Evolutionary conservation across 2,797 vertebrate genomes (phyloP), one percentile per base, ranked within the genome.

Genomic region (Centroberyx gerrardi): DNA sequence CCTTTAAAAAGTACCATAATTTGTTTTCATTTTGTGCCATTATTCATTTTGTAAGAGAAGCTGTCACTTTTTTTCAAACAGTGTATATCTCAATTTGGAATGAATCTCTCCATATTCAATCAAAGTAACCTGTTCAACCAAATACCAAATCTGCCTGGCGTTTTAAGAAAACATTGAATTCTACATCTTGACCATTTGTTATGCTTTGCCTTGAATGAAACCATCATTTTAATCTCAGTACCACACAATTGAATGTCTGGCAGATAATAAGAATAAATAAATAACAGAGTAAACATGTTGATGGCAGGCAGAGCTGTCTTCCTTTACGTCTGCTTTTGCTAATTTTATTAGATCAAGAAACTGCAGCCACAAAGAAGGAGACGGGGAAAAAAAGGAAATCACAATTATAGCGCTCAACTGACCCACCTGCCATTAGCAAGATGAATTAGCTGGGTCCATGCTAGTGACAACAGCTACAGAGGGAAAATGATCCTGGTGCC

Each of bases 401-500:
- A 88, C 88, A 90, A 87, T 92, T 91, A 90, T 89, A 83, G 88
- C 36, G 73, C 89, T 93, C 90, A 89, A 91, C 88, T 89, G 92
- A 94, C 93, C 92, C 79, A 93, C 90, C 93, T 94, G 93, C 93
- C 94, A 95, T 96, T 95, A 96, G 92, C 90, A 92, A 95, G 95
- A 96, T 94, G 89, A 95, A 96, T 96, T 94, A 94, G 90, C 74
- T 62, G 53, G 80, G 90, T 93, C 90, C 91, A 84, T 58, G 79
- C 91, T 87, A 88, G 90, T 94, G 95, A 94, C 95, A 95, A 93
- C 84, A 90, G 87, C 93, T 92, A 92, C 92, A 93, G 90, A 94
- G 89, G 93, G 93, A 95, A 95, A 94, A 92, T 95, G 94, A 96
- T 95, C 94, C 94, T 92, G 95, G 94, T 90, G 95, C 94, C 94